A percentile compares a stretch with the other conserved stretches of the same genome.
phyloP scores from a whole-genome alignment of 2,888 invertebrate species.

The Ctenicera cuprea region DNA sequence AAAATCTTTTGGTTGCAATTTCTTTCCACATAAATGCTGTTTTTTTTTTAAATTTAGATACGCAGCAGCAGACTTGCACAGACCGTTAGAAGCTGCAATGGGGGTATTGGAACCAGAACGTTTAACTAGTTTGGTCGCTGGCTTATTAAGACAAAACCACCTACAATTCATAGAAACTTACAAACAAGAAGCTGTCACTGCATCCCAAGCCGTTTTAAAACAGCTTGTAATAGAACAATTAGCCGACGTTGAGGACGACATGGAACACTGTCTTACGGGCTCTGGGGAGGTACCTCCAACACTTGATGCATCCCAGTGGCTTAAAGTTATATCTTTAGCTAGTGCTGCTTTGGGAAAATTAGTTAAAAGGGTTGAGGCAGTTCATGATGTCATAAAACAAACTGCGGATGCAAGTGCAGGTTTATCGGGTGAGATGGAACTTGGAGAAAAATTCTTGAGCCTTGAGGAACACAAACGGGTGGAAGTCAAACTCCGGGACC shows the following conservation, averaged over 20 bases:
- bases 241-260: slow-evolving; percentile 76
- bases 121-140: slow-evolving; percentile 80
- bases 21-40: no score
- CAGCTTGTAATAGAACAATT: slow-evolving; percentile 89
- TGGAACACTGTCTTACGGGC: slow-evolving; percentile 75
- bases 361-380: slow-evolving; percentile 83
- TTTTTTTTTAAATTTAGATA: slow-evolving; percentile 65
- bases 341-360: slow-evolving; percentile 75
- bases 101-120: slow-evolving; percentile 89
- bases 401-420: slow-evolving; percentile 82
- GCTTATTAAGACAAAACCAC: slow-evolving; percentile 90
- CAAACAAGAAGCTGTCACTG: slow-evolving; percentile 91
- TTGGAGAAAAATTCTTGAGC: slow-evolving; percentile 81
- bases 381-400: slow-evolving; percentile 86
- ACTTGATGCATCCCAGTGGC: slow-evolving; percentile 70
- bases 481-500: slow-evolving; percentile 82
- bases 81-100: slow-evolving; percentile 80
- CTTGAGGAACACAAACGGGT: slow-evolving; percentile 82
- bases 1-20: no score
- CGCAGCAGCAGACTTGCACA: slow-evolving; percentile 92
- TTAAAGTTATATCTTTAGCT: slow-evolving; percentile 68
- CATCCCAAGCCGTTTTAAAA: slow-evolving; percentile 91
- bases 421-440: slow-evolving; percentile 64
- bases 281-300: slow-evolving; percentile 70
- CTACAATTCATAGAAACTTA: slow-evolving; percentile 92